A percentile compares a stretch with the other conserved stretches of the same genome.
Conservation (phyloP, 2,797 vertebrate species). For the Chelonia mydas region DNA sequence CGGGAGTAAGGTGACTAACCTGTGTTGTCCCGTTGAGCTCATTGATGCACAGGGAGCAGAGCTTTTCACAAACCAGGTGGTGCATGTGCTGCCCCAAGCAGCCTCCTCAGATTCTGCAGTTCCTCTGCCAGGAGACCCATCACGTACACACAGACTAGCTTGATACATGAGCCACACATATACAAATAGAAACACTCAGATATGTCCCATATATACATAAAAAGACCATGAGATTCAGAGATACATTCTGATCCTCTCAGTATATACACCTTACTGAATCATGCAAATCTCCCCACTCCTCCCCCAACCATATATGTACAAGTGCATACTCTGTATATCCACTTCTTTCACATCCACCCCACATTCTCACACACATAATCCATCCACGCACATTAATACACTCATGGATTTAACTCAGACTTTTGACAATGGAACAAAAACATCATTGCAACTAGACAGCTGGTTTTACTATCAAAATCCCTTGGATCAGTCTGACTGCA, state of each 20-base stretch:
- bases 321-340: not conserved
- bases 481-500: conserved; percentile 62
- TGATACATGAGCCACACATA: not conserved
- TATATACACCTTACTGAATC: not conserved
- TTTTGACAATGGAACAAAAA: conserved; percentile 70
- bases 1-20: accelerated
- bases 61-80: not conserved
- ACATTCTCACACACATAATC: not conserved
- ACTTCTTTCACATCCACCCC: not conserved
- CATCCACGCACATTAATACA: not conserved
- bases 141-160: not conserved
- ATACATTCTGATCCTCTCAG: not conserved
- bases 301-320: not conserved
- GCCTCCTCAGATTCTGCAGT: not conserved
- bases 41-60: not conserved
- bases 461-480: conserved; percentile 68
- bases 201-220: not conserved
- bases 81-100: not conserved
- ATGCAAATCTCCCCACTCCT: not conserved
- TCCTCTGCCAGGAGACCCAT: not conserved
- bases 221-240: not conserved
- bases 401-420: conserved; percentile 67
- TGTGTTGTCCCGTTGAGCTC: not conserved
- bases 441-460: conserved; percentile 61
- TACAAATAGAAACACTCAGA: not conserved